Conservation (phyloP, 2,888 invertebrate genomes). For the Lathronympha strigana region DNA sequence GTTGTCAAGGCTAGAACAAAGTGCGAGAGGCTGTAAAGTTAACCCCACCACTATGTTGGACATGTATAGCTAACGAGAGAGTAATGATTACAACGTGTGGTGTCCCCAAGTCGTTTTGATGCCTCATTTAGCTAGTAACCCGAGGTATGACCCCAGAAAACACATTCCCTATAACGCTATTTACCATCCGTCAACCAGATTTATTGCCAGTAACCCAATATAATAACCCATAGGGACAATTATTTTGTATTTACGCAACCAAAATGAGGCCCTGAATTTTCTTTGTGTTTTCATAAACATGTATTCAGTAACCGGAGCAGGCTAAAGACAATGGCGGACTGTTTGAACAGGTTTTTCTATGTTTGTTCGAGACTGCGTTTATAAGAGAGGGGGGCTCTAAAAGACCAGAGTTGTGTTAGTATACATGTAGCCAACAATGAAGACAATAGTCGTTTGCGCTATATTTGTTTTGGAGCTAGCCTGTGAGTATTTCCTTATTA, state of each 20-base stretch:
- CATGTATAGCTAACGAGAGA: too few species aligned
- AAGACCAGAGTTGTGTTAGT: conserved; percentile 56
- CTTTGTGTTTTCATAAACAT: conserved; percentile 36
- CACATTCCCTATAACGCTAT: background rate
- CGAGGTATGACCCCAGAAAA: too few species aligned
- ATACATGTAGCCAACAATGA: conserved; percentile 54
- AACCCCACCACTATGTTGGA: too few species aligned
- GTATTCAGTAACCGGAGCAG: conserved; percentile 37
- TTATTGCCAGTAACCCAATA: conserved; percentile 35
- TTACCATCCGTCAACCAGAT: conserved; percentile 28
- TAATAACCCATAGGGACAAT: conserved; percentile 14
- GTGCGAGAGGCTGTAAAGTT: too few species aligned
- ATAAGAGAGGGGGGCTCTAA: conserved; percentile 52
- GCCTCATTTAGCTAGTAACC: too few species aligned
- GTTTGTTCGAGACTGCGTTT: conserved; percentile 55
- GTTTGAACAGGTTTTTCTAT: conserved; percentile 64
- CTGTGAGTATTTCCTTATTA: conserved; percentile 52
- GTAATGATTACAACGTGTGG: too few species aligned
- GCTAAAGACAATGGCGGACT: conserved; percentile 43
- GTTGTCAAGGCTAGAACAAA: too few species aligned
- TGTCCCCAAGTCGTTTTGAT: too few species aligned
- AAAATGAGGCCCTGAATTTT: conserved; percentile 34
- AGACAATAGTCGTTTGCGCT: conserved; percentile 52
- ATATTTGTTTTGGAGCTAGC: conserved; percentile 52
- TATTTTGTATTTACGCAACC: conserved; percentile 33